These are phyloP conservation scores for Pammene fasciana DNA, from an alignment of 2,888 invertebrate species.

Conservation along the genomic window DNA sequence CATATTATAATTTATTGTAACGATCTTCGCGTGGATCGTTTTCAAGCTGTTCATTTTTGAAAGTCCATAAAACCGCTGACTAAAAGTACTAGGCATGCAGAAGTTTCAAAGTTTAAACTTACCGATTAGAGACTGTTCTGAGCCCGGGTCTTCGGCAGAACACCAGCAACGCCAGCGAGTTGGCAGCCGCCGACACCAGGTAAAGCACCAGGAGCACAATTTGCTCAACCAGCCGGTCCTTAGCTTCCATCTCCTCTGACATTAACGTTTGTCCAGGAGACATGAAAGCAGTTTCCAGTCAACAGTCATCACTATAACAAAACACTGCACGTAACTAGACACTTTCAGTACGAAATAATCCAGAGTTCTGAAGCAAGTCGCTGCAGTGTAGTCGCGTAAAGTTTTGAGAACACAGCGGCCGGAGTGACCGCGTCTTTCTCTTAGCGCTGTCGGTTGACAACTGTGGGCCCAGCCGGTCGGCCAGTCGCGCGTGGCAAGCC, in stretches of 20 bases:
- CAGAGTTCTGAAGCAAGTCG: constrained; percentile 42
- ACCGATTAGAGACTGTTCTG: constrained; percentile 91
- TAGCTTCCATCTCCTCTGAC: constrained; percentile 78
- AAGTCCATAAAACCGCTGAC: constrained; percentile 12
- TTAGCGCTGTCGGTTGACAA: constrained; percentile 73
- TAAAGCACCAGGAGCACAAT: constrained; percentile 81
- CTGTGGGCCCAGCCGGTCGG: constrained; percentile 51
- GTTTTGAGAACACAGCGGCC: constrained; percentile 79
- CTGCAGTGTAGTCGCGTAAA: constrained; percentile 79
- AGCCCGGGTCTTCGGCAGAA: constrained; percentile 89
- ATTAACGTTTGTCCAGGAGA: constrained; percentile 79
- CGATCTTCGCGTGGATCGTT: constrained; percentile 4
- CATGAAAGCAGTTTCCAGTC: constrained; percentile 70
- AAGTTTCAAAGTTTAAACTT: constrained; percentile 55
- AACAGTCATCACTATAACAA: constrained; percentile 77
- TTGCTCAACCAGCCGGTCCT: constrained; percentile 77
- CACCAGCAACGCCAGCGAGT: constrained; percentile 88
- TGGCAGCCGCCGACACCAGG: constrained; percentile 87
- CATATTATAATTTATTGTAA: constrained; percentile 17
- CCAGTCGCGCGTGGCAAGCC: constrained; percentile 47
- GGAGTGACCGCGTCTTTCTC: constrained; percentile 79
- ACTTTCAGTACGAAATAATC: constrained; percentile 64
- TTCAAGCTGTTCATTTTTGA: not conserved
- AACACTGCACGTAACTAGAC: constrained; percentile 72
- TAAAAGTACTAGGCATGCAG: constrained; percentile 26